Evolutionary conservation across 2,888 invertebrate genomes (phyloP), one percentile per base, ranked within the genome.

Genomic region (Drosophila nr. perissopoda): DNA sequence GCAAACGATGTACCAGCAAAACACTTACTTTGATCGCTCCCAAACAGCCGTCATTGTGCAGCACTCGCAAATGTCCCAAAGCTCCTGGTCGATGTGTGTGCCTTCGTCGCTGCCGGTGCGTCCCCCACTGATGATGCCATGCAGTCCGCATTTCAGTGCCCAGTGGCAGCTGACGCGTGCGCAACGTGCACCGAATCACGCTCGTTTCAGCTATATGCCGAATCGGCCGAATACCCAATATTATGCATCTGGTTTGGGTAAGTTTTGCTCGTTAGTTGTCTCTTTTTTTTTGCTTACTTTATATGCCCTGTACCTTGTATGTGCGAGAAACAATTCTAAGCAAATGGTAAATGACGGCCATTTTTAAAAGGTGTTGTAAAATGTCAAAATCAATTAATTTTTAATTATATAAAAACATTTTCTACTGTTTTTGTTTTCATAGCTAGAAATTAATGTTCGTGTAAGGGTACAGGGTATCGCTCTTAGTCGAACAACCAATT

Each of bases 1-100:
- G 56, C 84, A 89, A 27, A 70, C 84, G 18, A 66, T 80, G 69
- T 87, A 82, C 53, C 85, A 84, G 34, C 89, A 81, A 40, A 81
- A 73, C 49, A 89, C 89, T 6, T 82, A 75, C 56, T 53, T 82
- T 59, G 84, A 89, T 51, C 85, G 77, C 36, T 72, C 61, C 36
- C 89, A 80, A 38, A 69, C 73, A 69, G 67, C 60, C 10, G 68
- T 75, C 11, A 58, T 69, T 11, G 82, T 89, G 29, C 85, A 87
- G 56, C 77, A 89, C 38, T 56, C 56, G 72, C 89, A 73, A 18
- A 61, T 82, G 4, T 82, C 79, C 7, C 84, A 85, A 31, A 77
- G 85, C 29, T 77, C 87, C 13, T 84, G 85, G 82, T 49, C 88
- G 0, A 27, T 87, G 67, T 69, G 42, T 11, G 7, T 70, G 3